Evolutionary conservation across 2,113 vertebrate genomes (phyloP).

Genomic region (Chaetura pelagica): DNA sequence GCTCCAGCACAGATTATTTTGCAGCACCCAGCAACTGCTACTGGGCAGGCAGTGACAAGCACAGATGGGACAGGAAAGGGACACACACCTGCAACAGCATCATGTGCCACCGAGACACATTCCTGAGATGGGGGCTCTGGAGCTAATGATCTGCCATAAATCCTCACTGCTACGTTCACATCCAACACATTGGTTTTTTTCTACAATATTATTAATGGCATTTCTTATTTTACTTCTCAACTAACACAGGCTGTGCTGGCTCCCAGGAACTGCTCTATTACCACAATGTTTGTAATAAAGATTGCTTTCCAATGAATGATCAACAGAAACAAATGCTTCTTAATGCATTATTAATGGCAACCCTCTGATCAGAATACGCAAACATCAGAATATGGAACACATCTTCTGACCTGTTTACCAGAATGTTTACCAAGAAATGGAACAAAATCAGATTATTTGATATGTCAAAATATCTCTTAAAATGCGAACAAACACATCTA

Average conservation of each 20-base stretch:
- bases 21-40: neutral
- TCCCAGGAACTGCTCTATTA: neutral
- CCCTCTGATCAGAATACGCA: neutral
- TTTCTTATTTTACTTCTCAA: neutral
- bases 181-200: neutral
- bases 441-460: neutral
- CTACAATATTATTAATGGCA: neutral
- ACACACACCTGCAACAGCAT: neutral
- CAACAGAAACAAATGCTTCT: neutral
- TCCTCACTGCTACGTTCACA: neutral
- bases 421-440: neutral
- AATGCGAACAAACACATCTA: neutral
- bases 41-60: accelerated
- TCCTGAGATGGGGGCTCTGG: neutral
- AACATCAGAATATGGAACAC: neutral
- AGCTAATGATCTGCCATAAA: neutral
- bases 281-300: neutral
- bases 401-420: neutral
- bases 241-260: neutral
- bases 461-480: neutral
- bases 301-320: neutral
- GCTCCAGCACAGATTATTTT: neutral
- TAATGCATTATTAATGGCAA: neutral
- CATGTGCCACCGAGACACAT: accelerated
- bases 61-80: accelerated